These are phyloP conservation scores for Mactra quadrangularis DNA, from an alignment of 1,140 invertebrate genomes.

Conservation along the genomic window DNA sequence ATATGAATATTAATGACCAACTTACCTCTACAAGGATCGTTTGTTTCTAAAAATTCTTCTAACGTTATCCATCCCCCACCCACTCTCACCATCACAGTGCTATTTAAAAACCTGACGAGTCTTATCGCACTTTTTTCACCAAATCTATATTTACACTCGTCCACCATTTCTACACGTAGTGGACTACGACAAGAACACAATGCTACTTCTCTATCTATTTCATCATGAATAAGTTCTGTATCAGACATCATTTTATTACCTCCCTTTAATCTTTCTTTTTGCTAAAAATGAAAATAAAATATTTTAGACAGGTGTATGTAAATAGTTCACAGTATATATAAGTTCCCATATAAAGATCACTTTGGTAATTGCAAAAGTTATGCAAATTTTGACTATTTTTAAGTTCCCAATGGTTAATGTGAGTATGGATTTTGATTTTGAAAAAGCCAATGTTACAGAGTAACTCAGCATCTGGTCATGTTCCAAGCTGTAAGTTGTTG, in stretches of 20 bases:
- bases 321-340: too few relatives aligned
- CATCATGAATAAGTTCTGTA: constrained; percentile 93
- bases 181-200: constrained; percentile 98
- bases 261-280: constrained; percentile 70
- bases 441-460: too few relatives aligned
- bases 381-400: too few relatives aligned
- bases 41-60: constrained; percentile 94
- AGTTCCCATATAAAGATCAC: too few relatives aligned
- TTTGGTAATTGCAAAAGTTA: too few relatives aligned
- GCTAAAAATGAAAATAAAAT: too few relatives aligned
- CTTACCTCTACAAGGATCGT: constrained; percentile 90
- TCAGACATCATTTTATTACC: constrained; percentile 76
- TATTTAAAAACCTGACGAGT: constrained; percentile 90
- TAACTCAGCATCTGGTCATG: too few relatives aligned
- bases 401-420: too few relatives aligned
- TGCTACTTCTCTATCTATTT: constrained; percentile 96
- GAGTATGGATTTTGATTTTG: too few relatives aligned
- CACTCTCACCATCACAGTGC: constrained; percentile 94
- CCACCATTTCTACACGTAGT: constrained; percentile 98
- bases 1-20: not conserved
- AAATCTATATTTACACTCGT: constrained; percentile 99
- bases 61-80: constrained; percentile 96
- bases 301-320: too few relatives aligned
- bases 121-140: constrained; percentile 98
- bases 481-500: too few relatives aligned